Conservation (phyloP, 2,888 invertebrate species). For the Syrista parreyssii region DNA sequence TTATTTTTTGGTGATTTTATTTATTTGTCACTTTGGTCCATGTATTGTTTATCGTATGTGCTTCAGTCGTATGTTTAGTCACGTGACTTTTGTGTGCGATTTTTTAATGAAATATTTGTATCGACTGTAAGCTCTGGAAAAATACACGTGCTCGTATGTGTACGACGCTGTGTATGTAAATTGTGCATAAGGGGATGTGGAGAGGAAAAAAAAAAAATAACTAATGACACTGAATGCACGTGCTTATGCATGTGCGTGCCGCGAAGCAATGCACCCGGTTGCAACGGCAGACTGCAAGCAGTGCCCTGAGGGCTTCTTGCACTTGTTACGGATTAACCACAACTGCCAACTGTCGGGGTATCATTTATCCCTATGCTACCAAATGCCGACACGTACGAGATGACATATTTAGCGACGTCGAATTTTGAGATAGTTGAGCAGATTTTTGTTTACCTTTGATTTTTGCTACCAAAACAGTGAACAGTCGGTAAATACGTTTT, state of each 20-base stretch:
- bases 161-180: not conserved
- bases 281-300: constrained; percentile 7
- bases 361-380: not conserved
- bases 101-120: not conserved
- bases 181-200: not conserved
- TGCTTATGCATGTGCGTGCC: not conserved
- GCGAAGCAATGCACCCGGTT: constrained; percentile 4
- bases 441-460: not conserved
- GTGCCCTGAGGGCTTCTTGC: not conserved
- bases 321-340: constrained; percentile 8
- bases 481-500: not conserved
- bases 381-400: not conserved
- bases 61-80: too few species aligned
- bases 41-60: not conserved
- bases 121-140: not conserved
- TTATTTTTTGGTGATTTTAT: too few species aligned
- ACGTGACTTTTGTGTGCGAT: not conserved
- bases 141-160: not conserved
- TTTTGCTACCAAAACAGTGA: too few species aligned
- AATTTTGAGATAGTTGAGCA: not conserved
- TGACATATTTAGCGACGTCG: not conserved
- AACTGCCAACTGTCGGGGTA: constrained; percentile 8
- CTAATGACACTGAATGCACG: not conserved
- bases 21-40: too few species aligned
- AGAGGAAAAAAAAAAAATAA: not conserved